phyloP scores from a whole-genome alignment of 2,888 invertebrate genomes.

The Oscheius sp. region DNA sequence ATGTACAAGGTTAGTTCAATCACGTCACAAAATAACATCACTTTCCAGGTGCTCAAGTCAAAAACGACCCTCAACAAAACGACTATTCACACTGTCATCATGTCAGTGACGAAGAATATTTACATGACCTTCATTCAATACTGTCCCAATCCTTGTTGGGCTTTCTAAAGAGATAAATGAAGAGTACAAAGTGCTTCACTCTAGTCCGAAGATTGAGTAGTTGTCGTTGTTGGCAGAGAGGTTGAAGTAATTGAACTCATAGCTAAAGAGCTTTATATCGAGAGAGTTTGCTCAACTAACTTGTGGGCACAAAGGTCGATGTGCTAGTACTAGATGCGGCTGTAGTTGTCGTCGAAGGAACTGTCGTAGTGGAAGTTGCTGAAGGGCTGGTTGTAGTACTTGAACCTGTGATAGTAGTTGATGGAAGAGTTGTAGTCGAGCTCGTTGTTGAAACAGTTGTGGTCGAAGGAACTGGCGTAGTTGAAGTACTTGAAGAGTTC shows the following conservation, averaged over 20 bases:
- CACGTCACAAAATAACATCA: not conserved
- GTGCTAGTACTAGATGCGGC: too few relatives aligned
- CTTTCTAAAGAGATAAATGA: conserved; percentile 54
- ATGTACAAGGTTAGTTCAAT: conserved; percentile 72
- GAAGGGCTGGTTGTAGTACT: too few relatives aligned
- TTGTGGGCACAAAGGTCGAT: too few relatives aligned
- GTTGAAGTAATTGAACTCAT: too few relatives aligned
- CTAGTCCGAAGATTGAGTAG: not conserved
- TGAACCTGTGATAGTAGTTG: not conserved
- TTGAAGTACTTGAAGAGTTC: too few relatives aligned
- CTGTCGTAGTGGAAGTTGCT: too few relatives aligned
- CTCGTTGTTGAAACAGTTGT: too few relatives aligned
- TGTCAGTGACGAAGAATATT: conserved; percentile 51
- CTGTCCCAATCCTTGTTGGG: conserved; percentile 58
- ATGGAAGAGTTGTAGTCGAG: not conserved
- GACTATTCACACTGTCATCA: conserved; percentile 55
- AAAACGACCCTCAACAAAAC: conserved; percentile 58
- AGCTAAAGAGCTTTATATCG: too few relatives aligned
- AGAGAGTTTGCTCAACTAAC: too few relatives aligned
- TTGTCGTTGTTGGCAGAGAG: not conserved
- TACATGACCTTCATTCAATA: conserved; percentile 51
- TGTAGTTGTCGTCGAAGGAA: too few relatives aligned
- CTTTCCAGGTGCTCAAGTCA: conserved; percentile 46
- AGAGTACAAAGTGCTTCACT: conserved; percentile 3
- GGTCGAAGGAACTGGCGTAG: too few relatives aligned